Conservation (phyloP, 2,113 vertebrate species). For the Toxotes chatareus region DNA sequence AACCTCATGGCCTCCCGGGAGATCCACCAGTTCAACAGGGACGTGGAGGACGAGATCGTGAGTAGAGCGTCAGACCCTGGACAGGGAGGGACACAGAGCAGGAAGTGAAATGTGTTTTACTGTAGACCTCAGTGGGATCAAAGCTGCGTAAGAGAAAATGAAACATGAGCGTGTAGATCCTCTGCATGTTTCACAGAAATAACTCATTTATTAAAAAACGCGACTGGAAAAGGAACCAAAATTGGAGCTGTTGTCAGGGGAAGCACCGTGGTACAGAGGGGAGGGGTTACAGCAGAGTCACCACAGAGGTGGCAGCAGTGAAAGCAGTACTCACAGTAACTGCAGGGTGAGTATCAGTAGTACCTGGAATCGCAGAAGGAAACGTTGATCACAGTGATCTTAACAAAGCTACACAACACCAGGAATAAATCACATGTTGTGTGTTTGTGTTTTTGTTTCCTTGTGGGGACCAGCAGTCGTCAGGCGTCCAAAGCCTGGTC, state of each 20-base stretch:
- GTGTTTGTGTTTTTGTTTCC: constrained; percentile 13
- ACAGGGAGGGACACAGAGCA: background rate
- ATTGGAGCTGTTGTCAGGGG: background rate
- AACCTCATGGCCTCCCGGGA: constrained; percentile 94
- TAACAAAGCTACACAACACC: background rate
- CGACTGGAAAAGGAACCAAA: background rate
- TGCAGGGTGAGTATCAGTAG: too few relatives aligned
- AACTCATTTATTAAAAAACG: background rate
- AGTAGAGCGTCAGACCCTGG: constrained; percentile 67
- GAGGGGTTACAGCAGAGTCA: too few relatives aligned
- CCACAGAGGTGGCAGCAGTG: background rate
- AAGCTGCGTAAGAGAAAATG: background rate
- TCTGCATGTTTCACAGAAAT: background rate
- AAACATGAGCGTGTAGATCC: background rate
- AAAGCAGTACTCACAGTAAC: background rate
- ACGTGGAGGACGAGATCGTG: constrained; percentile 95
- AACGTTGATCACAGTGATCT: too few relatives aligned
- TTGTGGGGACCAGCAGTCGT: too few relatives aligned
- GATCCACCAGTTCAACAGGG: constrained; percentile 96
- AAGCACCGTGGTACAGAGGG: background rate
- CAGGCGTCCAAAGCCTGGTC: too few relatives aligned
- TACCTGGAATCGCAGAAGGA: background rate
- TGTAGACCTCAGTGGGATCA: background rate
- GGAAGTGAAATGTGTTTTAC: background rate
- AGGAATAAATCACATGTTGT: background rate